These are phyloP conservation scores for Palythoa grandiflora DNA, from an alignment of 92 coral and sea anemone species.

Conservation along the genomic window DNA sequence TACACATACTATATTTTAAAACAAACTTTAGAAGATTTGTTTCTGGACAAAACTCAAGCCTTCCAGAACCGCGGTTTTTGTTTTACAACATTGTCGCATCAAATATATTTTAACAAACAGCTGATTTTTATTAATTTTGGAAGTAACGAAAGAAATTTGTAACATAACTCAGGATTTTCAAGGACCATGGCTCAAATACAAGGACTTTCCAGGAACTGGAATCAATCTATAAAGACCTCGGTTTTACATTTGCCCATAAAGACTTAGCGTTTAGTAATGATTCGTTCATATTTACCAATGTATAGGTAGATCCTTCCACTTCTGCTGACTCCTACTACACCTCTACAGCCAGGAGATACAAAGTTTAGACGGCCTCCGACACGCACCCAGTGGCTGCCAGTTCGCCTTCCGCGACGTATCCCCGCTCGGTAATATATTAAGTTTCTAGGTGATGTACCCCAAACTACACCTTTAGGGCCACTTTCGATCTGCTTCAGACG, in stretches of 20 bases:
- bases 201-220: too few relatives aligned
- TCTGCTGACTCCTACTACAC: slow-evolving; percentile 26
- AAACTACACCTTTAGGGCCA: slow-evolving; percentile 9
- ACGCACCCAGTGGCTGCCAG: slow-evolving; percentile 44
- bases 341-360: slow-evolving; percentile 37
- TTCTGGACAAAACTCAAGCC: too few relatives aligned
- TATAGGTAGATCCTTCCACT: slow-evolving; percentile 22
- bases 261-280: neutral
- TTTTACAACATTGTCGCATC: too few relatives aligned
- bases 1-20: too few relatives aligned
- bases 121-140: too few relatives aligned
- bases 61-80: too few relatives aligned
- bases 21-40: too few relatives aligned
- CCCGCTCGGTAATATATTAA: slow-evolving; percentile 35
- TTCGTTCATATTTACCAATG: neutral
- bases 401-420: slow-evolving; percentile 35
- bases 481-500: slow-evolving; percentile 29
- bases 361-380: slow-evolving; percentile 33
- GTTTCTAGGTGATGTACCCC: neutral
- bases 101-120: too few relatives aligned
- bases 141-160: too few relatives aligned
- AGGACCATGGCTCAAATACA: too few relatives aligned
- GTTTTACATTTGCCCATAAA: neutral
- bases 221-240: too few relatives aligned
- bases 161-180: too few relatives aligned